Conservation (phyloP, 1,140 invertebrate species). For the Venturia canescens region DNA sequence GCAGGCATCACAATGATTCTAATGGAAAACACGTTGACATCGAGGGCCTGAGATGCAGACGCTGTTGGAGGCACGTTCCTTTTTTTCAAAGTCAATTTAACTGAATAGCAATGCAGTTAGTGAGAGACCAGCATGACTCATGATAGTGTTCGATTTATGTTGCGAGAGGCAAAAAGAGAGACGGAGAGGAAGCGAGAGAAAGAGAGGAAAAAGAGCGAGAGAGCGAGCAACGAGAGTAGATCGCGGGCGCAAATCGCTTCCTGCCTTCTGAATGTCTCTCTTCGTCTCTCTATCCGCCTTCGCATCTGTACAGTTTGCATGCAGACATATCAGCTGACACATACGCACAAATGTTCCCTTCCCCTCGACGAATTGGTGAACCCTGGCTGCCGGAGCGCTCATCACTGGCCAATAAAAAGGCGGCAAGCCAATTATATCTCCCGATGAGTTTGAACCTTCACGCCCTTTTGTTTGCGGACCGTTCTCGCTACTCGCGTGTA, state of each 20-base stretch:
- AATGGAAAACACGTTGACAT: too few relatives aligned
- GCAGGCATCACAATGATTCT: too few relatives aligned
- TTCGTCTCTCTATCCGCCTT: slow-evolving; percentile 58
- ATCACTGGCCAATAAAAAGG: not conserved
- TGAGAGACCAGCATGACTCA: slow-evolving; percentile 61
- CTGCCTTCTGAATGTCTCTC: slow-evolving; percentile 51
- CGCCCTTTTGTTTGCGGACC: slow-evolving; percentile 2
- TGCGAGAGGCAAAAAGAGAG: not conserved
- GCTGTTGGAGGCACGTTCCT: not conserved
- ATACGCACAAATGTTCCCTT: not conserved
- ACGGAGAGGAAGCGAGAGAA: slow-evolving; percentile 7
- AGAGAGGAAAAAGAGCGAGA: slow-evolving; percentile 28
- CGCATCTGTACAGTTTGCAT: slow-evolving; percentile 44
- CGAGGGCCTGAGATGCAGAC: too few relatives aligned
- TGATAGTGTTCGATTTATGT: slow-evolving; percentile 58
- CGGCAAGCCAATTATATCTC: not conserved
- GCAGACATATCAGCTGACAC: slow-evolving; percentile 17
- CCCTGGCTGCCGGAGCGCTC: not conserved
- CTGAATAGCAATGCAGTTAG: slow-evolving; percentile 51
- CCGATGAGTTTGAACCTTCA: not conserved
- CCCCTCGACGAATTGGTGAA: slow-evolving; percentile 38
- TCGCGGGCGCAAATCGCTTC: slow-evolving; percentile 67
- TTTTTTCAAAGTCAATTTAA: slow-evolving; percentile 62
- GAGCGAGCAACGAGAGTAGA: slow-evolving; percentile 54
- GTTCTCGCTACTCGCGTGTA: slow-evolving; percentile 1